Evolutionary conservation across 2,113 vertebrate genomes (phyloP), one percentile per base, ranked within the genome.

Genomic region (Laticauda laticaudata): DNA sequence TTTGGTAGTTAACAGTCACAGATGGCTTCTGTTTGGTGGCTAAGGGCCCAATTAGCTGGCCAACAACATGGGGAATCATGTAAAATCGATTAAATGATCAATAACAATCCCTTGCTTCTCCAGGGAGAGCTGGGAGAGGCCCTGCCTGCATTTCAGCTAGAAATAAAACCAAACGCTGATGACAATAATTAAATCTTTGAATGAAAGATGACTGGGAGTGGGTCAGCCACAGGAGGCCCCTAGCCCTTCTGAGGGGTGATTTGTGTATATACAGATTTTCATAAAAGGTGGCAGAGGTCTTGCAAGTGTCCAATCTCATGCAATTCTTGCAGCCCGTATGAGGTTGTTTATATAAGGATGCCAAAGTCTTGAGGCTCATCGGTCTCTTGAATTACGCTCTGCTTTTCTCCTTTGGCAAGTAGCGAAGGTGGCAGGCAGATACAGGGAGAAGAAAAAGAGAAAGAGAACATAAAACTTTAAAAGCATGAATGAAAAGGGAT

Each of bases 231-330:
- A 7, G 2, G 69, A 75, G n/a, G n/a, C 29, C n/a, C n/a, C 15
- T 18, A 15, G 18, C 69, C n/a, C 29, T 69, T 5, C 29, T 0
- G 61, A 69, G 29, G 26, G 69, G n/a, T 20, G 69, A 39, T 81
- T 20, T 39, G 69, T 9, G 34, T 7, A 1, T 1, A 7, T 20
- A 8, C 15, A 18, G 5, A 7, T 20, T 20, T 20, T 81, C 15
- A 0, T 39, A 39, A 81, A 75, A 8, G 48, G 15, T 1, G n/a
- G 69, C 69, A 3, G 64, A 34, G 29, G 10, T 34, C n/a, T 34
- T 6, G 1, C 0, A 2, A 75, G 12, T 34, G 14, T 14, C n/a
- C 5, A 2, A 7, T 75, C n/a, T 34, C 5, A 0, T 1, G n/a
- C 5, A 15, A 34, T 34, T 75, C 34, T 8, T 7, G n/a, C 18